Conservation (phyloP, 1,140 invertebrate species). For the Acyrthosiphon pisum region DNA sequence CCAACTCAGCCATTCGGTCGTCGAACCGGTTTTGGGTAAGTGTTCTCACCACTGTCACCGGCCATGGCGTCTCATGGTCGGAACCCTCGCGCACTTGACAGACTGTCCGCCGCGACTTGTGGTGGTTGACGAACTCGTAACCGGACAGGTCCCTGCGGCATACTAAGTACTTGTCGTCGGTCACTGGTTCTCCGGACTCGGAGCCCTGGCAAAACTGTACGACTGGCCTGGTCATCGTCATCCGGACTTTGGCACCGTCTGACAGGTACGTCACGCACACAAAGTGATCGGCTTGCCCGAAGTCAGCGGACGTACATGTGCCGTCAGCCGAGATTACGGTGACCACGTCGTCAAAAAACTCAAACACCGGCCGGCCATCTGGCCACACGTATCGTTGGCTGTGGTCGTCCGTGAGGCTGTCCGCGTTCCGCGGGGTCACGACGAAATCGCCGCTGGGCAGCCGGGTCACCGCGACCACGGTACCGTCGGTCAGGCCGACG, state of each 20-base stretch:
- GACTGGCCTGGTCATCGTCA: neutral
- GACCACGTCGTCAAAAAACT: too few relatives aligned
- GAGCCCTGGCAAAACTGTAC: neutral
- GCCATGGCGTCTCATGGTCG: too few relatives aligned
- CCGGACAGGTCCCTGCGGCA: constrained; percentile 10
- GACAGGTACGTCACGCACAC: neutral
- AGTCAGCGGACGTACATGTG: neutral
- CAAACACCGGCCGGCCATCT: neutral
- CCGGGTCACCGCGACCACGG: neutral
- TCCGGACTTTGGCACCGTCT: neutral
- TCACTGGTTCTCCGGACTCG: neutral
- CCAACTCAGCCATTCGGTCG: neutral
- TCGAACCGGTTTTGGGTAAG: neutral
- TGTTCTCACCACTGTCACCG: neutral
- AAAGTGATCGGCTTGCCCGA: neutral
- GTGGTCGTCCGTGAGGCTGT: neutral
- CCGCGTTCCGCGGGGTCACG: neutral
- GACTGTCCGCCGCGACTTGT: neutral
- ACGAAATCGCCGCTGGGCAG: neutral
- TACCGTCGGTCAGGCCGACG: neutral
- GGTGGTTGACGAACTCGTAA: neutral
- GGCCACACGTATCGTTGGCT: neutral
- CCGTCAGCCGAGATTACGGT: neutral
- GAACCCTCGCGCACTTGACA: neutral
- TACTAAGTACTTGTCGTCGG: neutral